Evolutionary conservation across 2,888 invertebrate species (phyloP).

Genomic region (Phyllotreta striolata): DNA sequence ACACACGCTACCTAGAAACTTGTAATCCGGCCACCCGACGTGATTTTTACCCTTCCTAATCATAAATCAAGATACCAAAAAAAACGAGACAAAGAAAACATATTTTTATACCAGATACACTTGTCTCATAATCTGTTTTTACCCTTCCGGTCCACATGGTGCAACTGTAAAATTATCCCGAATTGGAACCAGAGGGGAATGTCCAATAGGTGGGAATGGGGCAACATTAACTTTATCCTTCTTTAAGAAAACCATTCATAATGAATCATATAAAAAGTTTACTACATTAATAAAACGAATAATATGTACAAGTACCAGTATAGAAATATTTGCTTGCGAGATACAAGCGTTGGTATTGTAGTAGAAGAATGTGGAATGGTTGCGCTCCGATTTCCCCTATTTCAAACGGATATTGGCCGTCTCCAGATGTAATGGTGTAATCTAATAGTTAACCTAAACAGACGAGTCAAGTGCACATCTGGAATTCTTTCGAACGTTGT

Average conservation of each 20-base stretch:
- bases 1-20: no score
- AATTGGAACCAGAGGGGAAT: slow-evolving; percentile 30
- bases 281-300: no score
- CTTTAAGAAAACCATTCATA: no score
- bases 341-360: background rate
- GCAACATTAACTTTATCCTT: background rate
- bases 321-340: background rate
- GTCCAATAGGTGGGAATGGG: background rate
- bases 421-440: slow-evolving; percentile 53
- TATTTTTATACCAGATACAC: slow-evolving; percentile 35
- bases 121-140: slow-evolving; percentile 36
- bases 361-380: background rate
- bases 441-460: slow-evolving; percentile 54
- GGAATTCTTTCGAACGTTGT: slow-evolving; percentile 50
- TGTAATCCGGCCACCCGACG: background rate
- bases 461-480: slow-evolving; percentile 55
- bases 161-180: slow-evolving; percentile 40
- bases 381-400: slow-evolving; percentile 21
- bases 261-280: no score
- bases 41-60: slow-evolving; percentile 2
- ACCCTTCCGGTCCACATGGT: slow-evolving; percentile 41
- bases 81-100: slow-evolving; percentile 18
- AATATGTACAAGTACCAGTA: no score
- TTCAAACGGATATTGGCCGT: slow-evolving; percentile 36
- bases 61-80: slow-evolving; percentile 18